Conservation (phyloP, 2,113 vertebrate genomes). For the Ginglymostoma cirratum region DNA sequence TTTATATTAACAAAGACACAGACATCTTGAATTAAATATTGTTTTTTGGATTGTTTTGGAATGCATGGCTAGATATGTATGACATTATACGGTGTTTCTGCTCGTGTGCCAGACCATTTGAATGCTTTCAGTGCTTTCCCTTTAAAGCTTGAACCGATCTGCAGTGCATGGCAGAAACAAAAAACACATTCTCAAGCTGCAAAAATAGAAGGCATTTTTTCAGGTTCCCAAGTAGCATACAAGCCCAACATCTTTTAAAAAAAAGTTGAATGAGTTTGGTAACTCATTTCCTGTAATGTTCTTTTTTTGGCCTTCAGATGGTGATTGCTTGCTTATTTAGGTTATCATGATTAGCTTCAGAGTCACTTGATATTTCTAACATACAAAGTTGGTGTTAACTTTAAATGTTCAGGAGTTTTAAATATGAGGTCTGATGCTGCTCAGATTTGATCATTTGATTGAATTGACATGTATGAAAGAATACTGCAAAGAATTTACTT, state of each 20-base stretch:
- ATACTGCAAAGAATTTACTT: background rate
- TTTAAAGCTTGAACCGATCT: background rate
- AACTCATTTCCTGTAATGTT: background rate
- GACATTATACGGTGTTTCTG: background rate
- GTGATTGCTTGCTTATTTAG: background rate
- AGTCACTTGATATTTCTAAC: background rate
- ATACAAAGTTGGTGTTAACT: background rate
- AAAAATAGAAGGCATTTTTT: background rate
- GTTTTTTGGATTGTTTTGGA: background rate
- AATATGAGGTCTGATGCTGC: too few relatives aligned
- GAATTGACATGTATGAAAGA: background rate
- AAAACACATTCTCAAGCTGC: background rate
- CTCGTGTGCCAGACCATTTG: slow-evolving; percentile 1
- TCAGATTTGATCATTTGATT: background rate
- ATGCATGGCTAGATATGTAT: background rate
- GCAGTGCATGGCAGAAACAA: background rate
- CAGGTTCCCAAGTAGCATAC: background rate
- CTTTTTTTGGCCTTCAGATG: background rate
- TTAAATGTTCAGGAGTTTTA: background rate
- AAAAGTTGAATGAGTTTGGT: background rate
- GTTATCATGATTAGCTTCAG: background rate
- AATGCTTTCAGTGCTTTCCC: background rate
- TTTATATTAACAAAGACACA: background rate
- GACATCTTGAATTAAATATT: background rate
- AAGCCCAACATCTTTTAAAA: background rate